A percentile compares a stretch with the other conserved stretches of the same genome.
phyloP scores from a whole-genome alignment of 2,888 invertebrate genomes.

The Beris chalybata region DNA sequence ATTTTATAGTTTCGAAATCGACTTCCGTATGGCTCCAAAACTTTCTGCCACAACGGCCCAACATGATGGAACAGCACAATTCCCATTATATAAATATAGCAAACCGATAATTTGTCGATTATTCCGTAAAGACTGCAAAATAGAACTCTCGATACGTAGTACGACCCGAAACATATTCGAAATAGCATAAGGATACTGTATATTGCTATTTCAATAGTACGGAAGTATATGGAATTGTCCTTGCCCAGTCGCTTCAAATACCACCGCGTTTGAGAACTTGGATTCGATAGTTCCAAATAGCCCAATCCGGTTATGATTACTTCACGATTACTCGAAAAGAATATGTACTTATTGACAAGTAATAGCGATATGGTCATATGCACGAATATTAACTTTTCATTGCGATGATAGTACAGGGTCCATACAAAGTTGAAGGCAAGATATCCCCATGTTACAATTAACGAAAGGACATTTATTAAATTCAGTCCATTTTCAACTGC shows the following conservation, averaged over 20 bases:
- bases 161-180: neutral
- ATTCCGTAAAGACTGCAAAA: neutral
- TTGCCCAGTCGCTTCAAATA: neutral
- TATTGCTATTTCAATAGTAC: neutral
- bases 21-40: too few relatives aligned
- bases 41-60: neutral
- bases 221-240: neutral
- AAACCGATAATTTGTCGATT: neutral
- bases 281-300: neutral
- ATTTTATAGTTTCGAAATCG: too few relatives aligned
- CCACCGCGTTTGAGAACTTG: neutral
- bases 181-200: neutral
- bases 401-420: neutral
- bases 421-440: neutral
- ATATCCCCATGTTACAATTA: neutral
- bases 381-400: neutral
- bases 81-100: slow-evolving; percentile 1
- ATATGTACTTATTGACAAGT: neutral
- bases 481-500: neutral
- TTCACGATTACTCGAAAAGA: neutral
- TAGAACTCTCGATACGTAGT: neutral
- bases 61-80: neutral
- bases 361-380: neutral
- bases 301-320: neutral
- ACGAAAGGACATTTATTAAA: neutral